phyloP scores from a whole-genome alignment of 2,113 vertebrate species.

The Tragulus kanchil region DNA sequence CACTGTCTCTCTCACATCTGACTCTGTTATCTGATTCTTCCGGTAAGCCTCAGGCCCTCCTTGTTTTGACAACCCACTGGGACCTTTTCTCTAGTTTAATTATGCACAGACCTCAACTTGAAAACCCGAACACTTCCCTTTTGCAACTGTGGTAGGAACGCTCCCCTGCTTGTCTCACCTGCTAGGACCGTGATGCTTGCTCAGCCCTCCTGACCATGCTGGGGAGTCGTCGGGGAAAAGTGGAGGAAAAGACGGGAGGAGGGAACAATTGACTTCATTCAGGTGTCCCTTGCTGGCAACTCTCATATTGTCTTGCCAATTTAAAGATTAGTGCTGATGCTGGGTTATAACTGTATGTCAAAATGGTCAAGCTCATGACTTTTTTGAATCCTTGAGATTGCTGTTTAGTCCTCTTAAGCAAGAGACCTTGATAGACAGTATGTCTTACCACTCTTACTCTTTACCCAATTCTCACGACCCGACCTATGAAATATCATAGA shows the following conservation, averaged over 20 bases:
- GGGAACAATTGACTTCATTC: background rate
- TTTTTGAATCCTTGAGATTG: background rate
- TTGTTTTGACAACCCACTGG: conserved; percentile 68
- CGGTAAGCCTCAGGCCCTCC: conserved; percentile 35
- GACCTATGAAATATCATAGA: background rate
- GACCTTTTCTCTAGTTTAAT: conserved; percentile 66
- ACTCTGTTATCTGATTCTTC: conserved; percentile 65
- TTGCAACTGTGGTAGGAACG: background rate
- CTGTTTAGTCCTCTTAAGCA: background rate
- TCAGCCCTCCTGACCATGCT: background rate
- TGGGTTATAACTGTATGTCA: background rate
- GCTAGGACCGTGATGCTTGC: background rate
- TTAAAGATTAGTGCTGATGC: background rate
- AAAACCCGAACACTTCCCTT: background rate
- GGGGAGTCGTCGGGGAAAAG: background rate
- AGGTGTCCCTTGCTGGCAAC: background rate
- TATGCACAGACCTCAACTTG: conserved; percentile 71
- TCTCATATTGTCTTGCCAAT: background rate
- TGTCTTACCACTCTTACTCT: background rate
- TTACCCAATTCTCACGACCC: background rate
- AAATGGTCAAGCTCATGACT: background rate
- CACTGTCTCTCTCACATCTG: conserved; percentile 31
- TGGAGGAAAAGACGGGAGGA: background rate
- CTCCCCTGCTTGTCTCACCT: background rate
- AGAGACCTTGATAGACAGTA: background rate